phyloP scores from a whole-genome alignment of 1,140 invertebrate species.

The Cherax destructor region DNA sequence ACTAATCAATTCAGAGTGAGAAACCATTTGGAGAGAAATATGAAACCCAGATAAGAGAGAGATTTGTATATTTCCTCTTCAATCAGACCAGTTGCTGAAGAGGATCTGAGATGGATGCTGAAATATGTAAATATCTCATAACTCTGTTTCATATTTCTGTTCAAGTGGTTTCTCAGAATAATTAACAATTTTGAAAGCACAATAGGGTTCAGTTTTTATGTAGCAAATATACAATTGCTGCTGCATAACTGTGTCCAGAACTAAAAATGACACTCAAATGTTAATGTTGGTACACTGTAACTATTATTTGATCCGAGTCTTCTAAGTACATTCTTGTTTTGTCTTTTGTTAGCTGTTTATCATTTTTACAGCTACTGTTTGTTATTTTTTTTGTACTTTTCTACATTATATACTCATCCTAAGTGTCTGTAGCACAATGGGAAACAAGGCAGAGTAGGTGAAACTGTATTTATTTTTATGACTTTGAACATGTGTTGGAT shows the following conservation, averaged over 20 bases:
- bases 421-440: conserved; percentile 63
- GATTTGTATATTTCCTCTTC: no score
- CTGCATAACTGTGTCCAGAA: not conserved
- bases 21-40: no score
- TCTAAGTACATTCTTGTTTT: conserved; percentile 36
- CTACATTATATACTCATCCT: conserved; percentile 51
- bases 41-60: no score
- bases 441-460: conserved; percentile 51
- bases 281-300: not conserved
- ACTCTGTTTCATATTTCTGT: not conserved
- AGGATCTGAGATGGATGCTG: no score
- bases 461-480: conserved; percentile 22
- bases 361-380: conserved; percentile 49
- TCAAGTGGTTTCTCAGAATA: not conserved
- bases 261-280: not conserved
- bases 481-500: conserved; percentile 11
- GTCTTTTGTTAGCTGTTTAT: conserved; percentile 48
- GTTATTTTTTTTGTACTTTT: conserved; percentile 64
- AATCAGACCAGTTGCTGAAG: no score
- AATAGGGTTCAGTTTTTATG: not conserved
- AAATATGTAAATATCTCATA: no score
- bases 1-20: no score
- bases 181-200: not conserved
- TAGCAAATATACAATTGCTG: not conserved
- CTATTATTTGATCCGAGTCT: not conserved